A percentile compares a stretch with the other conserved stretches of the same genome.
Conservation (phyloP, 2,797 vertebrate genomes). For the Psittacula echo region DNA sequence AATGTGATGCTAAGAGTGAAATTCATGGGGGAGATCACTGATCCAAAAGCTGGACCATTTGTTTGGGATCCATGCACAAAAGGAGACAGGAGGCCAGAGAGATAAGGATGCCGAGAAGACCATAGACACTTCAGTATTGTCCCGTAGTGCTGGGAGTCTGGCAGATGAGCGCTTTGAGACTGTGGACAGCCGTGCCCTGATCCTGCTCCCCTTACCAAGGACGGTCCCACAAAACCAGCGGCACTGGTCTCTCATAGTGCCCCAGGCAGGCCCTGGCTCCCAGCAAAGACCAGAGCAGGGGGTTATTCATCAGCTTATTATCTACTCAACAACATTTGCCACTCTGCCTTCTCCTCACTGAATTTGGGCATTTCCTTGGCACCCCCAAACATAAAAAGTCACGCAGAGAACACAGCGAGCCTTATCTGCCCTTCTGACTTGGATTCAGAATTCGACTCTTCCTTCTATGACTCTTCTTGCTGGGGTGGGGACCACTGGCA, state of each 20-base stretch:
- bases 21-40: neutral
- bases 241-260: neutral
- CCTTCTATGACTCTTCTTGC: neutral
- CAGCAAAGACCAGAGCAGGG: fast-evolving
- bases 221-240: neutral
- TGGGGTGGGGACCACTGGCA: neutral
- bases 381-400: fast-evolving
- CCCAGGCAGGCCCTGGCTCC: neutral
- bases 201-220: neutral
- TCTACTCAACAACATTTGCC: neutral
- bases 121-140: neutral
- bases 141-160: too few species aligned
- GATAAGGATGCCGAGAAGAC: neutral
- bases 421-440: fast-evolving
- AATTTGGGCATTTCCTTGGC: neutral
- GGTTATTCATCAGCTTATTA: neutral
- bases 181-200: neutral
- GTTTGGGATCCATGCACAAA: neutral
- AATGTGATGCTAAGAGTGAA: neutral
- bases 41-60: neutral
- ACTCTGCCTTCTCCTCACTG: neutral
- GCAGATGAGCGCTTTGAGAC: neutral
- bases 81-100: neutral
- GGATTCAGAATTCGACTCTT: neutral
- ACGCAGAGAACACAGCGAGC: fast-evolving